These are phyloP conservation scores for Laspeyria flexula DNA, from an alignment of 2,888 invertebrate species.

Conservation along the genomic window DNA sequence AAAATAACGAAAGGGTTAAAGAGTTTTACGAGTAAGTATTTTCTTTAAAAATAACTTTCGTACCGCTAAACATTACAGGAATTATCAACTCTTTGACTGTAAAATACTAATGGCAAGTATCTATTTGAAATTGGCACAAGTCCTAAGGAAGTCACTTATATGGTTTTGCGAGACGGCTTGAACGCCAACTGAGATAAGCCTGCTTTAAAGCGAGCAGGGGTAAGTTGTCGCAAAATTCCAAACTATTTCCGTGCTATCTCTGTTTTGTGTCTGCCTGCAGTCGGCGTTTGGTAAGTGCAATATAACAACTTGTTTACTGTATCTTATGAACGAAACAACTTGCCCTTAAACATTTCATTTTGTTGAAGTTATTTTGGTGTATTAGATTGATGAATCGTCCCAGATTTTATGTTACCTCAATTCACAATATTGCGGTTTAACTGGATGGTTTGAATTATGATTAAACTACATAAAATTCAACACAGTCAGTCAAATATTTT, in stretches of 20 bases:
- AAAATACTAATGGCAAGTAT: conserved; percentile 9
- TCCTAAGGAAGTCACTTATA: conserved; percentile 39
- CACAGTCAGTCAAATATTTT: no score
- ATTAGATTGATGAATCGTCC: conserved; percentile 16
- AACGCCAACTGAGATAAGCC: conserved; percentile 55
- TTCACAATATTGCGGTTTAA: not conserved
- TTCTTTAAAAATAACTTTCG: no score
- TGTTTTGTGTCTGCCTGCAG: conserved; percentile 40
- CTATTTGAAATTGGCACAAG: conserved; percentile 24
- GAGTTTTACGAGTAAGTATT: no score
- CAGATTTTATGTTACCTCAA: not conserved
- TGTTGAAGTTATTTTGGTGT: conserved; percentile 5
- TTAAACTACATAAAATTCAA: no score
- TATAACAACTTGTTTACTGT: conserved; percentile 32
- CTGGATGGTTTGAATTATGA: no score
- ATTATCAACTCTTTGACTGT: not conserved
- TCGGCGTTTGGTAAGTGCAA: conserved; percentile 28
- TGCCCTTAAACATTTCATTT: conserved; percentile 12
- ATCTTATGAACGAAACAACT: conserved; percentile 15
- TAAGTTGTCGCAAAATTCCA: conserved; percentile 53
- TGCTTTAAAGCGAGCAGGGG: conserved; percentile 44
- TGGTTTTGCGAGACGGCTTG: conserved; percentile 39
- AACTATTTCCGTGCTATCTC: conserved; percentile 47
- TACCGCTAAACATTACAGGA: no score
- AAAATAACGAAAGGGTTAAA: no score